Percentiles rank a stretch among this genome's conserved stretches.
These are phyloP conservation scores for Sebastolobus alascanus DNA, from an alignment of 2,797 vertebrate genomes.

Conservation along the genomic window DNA sequence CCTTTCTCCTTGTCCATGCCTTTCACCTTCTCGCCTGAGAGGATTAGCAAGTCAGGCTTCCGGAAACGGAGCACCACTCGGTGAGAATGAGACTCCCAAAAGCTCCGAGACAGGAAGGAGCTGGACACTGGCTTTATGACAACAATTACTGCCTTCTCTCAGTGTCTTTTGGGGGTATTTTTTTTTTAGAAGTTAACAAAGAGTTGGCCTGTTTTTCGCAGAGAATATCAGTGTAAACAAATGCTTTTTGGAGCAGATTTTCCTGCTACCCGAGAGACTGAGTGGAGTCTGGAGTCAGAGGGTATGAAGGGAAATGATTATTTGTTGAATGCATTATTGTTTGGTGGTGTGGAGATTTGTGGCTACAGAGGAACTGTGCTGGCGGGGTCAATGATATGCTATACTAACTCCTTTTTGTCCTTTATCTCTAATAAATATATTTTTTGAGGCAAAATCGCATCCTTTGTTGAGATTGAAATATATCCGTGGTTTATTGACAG, in stretches of 20 bases:
- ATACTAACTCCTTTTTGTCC: constrained; percentile 29
- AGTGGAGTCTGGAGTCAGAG: constrained; percentile 60
- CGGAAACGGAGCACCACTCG: constrained; percentile 75
- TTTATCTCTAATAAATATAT: constrained; percentile 46
- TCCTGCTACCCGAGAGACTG: constrained; percentile 56
- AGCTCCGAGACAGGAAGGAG: constrained; percentile 62
- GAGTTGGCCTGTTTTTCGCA: constrained; percentile 46
- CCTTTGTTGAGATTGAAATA: constrained; percentile 40
- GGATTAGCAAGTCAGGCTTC: constrained; percentile 82
- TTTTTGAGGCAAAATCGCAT: constrained; percentile 27
- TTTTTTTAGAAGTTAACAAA: constrained; percentile 51
- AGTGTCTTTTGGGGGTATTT: constrained; percentile 37
- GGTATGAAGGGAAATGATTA: constrained; percentile 61
- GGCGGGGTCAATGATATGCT: constrained; percentile 52
- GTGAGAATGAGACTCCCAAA: constrained; percentile 70
- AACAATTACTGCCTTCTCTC: constrained; percentile 61
- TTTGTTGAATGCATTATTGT: constrained; percentile 72
- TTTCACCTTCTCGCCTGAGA: constrained; percentile 82
- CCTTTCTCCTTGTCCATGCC: constrained; percentile 74
- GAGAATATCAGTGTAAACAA: constrained; percentile 62
- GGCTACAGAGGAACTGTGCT: constrained; percentile 57
- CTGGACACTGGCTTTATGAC: constrained; percentile 58
- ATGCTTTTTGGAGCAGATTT: constrained; percentile 47
- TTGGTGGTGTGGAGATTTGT: constrained; percentile 63
- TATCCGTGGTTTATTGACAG: constrained; percentile 28